A percentile compares a stretch with the other conserved stretches of the same genome.
Conservation (phyloP, 2,113 vertebrate genomes). For the Colossoma macropomum region DNA sequence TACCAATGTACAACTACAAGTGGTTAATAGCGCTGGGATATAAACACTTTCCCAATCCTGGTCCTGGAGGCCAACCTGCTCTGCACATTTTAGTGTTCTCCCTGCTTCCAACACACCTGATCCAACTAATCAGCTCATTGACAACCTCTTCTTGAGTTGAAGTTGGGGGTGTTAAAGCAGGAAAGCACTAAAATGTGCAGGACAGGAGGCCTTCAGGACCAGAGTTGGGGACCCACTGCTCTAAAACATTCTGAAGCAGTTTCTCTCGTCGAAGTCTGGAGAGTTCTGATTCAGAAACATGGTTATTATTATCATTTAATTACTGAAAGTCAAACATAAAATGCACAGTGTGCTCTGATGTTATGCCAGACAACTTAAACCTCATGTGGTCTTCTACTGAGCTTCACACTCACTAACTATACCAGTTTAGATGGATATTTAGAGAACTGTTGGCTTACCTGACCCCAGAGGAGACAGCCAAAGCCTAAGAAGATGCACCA, state of each 20-base stretch:
- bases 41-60: background rate
- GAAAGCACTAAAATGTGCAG: background rate
- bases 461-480: constrained; percentile 96
- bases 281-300: background rate
- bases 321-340: no score
- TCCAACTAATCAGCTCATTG: no score
- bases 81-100: no score
- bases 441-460: constrained; percentile 79
- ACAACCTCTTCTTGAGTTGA: background rate
- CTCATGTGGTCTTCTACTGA: no score
- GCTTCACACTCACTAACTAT: no score
- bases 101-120: no score
- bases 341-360: no score
- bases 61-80: no score
- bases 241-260: background rate
- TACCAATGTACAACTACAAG: background rate
- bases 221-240: background rate
- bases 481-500: constrained; percentile 98
- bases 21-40: background rate
- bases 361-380: no score
- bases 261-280: no score
- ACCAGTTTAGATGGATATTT: background rate
- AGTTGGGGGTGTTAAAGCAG: background rate
- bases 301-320: background rate
- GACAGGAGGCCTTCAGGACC: no score